Evolutionary conservation across 2,113 vertebrate species (phyloP).

Genomic region (Tachycineta bicolor): DNA sequence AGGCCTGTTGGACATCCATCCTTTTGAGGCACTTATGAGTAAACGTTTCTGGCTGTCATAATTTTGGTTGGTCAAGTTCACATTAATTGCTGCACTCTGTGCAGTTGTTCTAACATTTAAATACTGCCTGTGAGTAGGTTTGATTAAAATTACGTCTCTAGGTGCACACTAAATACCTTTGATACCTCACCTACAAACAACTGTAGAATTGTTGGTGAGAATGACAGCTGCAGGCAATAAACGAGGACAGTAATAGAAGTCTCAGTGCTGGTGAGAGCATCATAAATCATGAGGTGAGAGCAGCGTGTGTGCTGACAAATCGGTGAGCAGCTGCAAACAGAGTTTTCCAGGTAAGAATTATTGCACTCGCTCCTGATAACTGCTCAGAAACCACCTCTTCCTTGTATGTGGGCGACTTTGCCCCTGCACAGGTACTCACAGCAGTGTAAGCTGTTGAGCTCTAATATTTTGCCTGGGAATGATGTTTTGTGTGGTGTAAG

Average conservation of each 20-base stretch:
- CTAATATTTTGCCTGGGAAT: neutral
- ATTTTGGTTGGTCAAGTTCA: slow-evolving; percentile 20
- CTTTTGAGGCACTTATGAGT: slow-evolving; percentile 18
- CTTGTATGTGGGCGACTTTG: neutral
- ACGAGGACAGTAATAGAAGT: slow-evolving; percentile 72
- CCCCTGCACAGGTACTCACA: neutral
- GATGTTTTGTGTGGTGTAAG: neutral
- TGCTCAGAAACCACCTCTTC: slow-evolving; percentile 70
- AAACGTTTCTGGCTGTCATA: neutral
- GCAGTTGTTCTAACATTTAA: slow-evolving; percentile 28
- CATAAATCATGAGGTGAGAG: slow-evolving; percentile 70
- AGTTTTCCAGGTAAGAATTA: slow-evolving; percentile 74
- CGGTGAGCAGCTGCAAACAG: slow-evolving; percentile 67
- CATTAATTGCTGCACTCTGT: slow-evolving; percentile 2
- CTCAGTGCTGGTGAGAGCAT: slow-evolving; percentile 61
- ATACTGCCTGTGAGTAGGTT: slow-evolving; percentile 7
- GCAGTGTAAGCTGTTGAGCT: neutral
- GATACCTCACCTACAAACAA: slow-evolving; percentile 75
- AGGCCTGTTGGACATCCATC: neutral
- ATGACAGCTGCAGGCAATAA: slow-evolving; percentile 81
- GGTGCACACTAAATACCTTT: slow-evolving; percentile 63
- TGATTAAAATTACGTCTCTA: slow-evolving; percentile 62
- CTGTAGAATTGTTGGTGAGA: slow-evolving; percentile 68
- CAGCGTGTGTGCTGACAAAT: slow-evolving; percentile 64
- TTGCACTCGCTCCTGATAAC: slow-evolving; percentile 67